Evolutionary conservation across 2,113 vertebrate genomes (phyloP).

Genomic region (Austrofundulus limnaeus): DNA sequence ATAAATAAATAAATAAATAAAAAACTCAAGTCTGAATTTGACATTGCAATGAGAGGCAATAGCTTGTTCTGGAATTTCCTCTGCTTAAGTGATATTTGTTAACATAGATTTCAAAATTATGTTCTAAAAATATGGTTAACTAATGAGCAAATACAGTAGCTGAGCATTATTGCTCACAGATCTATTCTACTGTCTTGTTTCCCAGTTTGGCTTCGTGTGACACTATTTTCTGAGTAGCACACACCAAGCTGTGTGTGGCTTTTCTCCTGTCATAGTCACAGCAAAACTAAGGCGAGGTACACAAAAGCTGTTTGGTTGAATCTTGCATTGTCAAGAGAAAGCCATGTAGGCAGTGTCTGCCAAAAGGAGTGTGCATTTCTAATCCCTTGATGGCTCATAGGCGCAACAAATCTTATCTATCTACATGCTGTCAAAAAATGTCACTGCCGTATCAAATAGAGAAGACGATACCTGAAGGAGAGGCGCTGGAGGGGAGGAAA

Average conservation of each 20-base stretch:
- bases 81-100: neutral
- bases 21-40: slow-evolving; percentile 2
- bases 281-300: slow-evolving; percentile 68
- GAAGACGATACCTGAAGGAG: slow-evolving; percentile 73
- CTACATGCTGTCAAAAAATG: slow-evolving; percentile 83
- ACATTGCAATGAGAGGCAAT: neutral
- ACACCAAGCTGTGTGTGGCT: slow-evolving; percentile 49
- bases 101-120: neutral
- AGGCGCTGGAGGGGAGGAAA: slow-evolving; percentile 60
- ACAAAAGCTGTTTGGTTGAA: slow-evolving; percentile 70
- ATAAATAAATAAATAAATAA: no score
- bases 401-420: slow-evolving; percentile 75
- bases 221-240: slow-evolving; percentile 28
- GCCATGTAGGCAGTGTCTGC: slow-evolving; percentile 75
- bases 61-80: neutral
- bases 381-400: slow-evolving; percentile 77
- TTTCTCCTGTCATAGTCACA: slow-evolving; percentile 64
- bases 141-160: slow-evolving; percentile 26
- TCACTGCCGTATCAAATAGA: slow-evolving; percentile 78
- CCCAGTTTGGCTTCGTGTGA: neutral
- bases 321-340: slow-evolving; percentile 72
- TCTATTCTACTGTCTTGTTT: neutral
- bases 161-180: slow-evolving; percentile 6
- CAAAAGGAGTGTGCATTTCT: slow-evolving; percentile 74
- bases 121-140: slow-evolving; percentile 10